phyloP scores from a whole-genome alignment of 2,797 vertebrate species.

The Allobates femoralis region DNA sequence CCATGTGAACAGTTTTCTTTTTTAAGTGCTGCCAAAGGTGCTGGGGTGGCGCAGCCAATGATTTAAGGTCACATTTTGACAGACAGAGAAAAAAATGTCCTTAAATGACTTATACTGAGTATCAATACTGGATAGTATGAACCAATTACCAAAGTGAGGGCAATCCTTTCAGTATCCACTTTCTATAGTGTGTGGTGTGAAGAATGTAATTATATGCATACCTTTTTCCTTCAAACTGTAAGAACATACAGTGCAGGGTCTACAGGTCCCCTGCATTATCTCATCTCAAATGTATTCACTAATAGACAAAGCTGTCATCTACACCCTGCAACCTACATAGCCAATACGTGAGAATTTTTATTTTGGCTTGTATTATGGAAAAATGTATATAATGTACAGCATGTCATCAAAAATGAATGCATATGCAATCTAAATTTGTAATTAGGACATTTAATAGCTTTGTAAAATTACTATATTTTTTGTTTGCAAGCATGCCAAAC shows the following conservation, averaged over 20 bases:
- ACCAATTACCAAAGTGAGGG: constrained; percentile 56
- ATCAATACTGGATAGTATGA: constrained; percentile 41
- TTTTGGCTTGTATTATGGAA: neutral
- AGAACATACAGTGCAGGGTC: constrained; percentile 38
- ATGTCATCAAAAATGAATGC: neutral
- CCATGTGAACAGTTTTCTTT: constrained; percentile 53
- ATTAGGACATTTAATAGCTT: neutral
- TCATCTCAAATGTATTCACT: constrained; percentile 37
- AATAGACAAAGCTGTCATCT: constrained; percentile 58
- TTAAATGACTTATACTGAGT: constrained; percentile 45
- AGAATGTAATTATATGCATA: constrained; percentile 46
- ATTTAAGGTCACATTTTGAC: constrained; percentile 56
- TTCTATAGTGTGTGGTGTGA: constrained; percentile 37
- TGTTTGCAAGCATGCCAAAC: neutral
- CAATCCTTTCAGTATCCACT: constrained; percentile 44
- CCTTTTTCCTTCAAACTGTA: constrained; percentile 47
- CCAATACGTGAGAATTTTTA: neutral
- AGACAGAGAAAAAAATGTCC: constrained; percentile 41
- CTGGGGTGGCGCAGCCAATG: constrained; percentile 45
- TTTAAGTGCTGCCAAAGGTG: constrained; percentile 58
- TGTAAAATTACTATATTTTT: neutral
- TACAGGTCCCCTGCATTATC: constrained; percentile 52
- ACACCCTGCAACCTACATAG: constrained; percentile 15
- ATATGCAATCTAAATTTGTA: neutral
- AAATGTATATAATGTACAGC: neutral